Base-by-base conservation (phyloP, 2,888 invertebrate genomes). In the Napeogenes sylphis region DNA sequence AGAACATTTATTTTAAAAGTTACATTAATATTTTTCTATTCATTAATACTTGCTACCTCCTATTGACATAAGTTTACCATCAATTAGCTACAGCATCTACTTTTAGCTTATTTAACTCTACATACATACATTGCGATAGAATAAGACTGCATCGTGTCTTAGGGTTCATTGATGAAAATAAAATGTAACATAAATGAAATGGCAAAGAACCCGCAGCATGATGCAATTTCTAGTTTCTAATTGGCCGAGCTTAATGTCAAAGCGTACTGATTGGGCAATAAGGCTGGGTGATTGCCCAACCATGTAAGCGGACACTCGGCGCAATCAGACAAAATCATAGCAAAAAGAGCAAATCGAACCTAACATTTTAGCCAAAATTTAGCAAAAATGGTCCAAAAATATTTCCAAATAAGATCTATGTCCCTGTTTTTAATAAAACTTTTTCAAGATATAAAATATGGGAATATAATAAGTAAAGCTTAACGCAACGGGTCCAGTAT, bases 271-370 rank as follows among this genome's bases (percentile, higher is more conserved):
- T 93, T 93, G 92, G 92, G 90, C 92, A 92, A 93, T 93, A 93
- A 94, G 94, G 93, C 94, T 93, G 94, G 94, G 93, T 90, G 87
- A 91, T 92, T 93, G 92, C 91, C 92, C 92, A 93, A 93, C 93
- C 92, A 91, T 88, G 92, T 85, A 88, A 87, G 91, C 92, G 92
- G 90, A 90, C 90, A 82, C 90, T 83, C 84, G 76, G 70, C 76
- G 61, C 76, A 80, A 83, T 83, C 87, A 88, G 86, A 86, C 71
- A 76, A 79, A 75, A 79, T 58, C 66, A 71, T 70, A 72, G 51
- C 63, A 66, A 45, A 68, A 69, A 72, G 66, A 70, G 62, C 69
- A 68, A 74, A 73, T 62, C 63, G 62, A 67, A 68, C 68, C 62
- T 62, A 60, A 61, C 33, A 54, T 64, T 53, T 54, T 58, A 61